A percentile compares a stretch with the other conserved stretches of the same genome.
phyloP scores from a whole-genome alignment of 2,888 invertebrate species.

The Tipula lateralis region DNA sequence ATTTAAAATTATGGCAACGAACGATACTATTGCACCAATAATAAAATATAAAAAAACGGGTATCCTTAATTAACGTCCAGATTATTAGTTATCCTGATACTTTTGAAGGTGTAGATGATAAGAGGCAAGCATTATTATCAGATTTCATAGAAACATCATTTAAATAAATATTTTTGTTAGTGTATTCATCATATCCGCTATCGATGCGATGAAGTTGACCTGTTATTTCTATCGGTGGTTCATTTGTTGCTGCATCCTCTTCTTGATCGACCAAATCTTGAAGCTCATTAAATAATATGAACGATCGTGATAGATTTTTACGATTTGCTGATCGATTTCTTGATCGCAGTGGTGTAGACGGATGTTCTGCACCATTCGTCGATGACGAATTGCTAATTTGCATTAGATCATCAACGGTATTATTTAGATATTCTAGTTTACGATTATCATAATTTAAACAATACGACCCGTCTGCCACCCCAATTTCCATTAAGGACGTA shows the following conservation, averaged over 20 bases:
- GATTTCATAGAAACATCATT: constrained; percentile 7
- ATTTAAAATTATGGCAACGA: not conserved
- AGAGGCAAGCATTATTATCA: not conserved
- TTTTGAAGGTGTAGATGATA: not conserved
- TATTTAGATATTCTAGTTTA: not conserved
- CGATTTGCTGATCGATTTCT: constrained; percentile 43
- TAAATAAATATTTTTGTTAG: not conserved
- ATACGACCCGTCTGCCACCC: not conserved
- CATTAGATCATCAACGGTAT: constrained; percentile 41
- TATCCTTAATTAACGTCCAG: not conserved
- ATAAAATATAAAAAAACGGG: not conserved
- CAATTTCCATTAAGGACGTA: constrained; percentile 25
- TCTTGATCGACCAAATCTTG: constrained; percentile 35
- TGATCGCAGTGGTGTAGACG: constrained; percentile 44
- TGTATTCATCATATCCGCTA: constrained; percentile 47
- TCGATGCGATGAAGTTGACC: constrained; percentile 38
- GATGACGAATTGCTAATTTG: constrained; percentile 42
- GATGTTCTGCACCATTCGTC: constrained; percentile 36
- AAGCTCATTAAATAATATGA: constrained; percentile 40
- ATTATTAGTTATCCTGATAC: not conserved
- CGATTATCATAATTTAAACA: constrained; percentile 15
- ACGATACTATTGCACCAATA: not conserved
- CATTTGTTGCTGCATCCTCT: not conserved
- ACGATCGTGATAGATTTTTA: constrained; percentile 48
- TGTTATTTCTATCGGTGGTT: not conserved